A percentile compares a stretch with the other conserved stretches of the same genome.
phyloP scores from a whole-genome alignment of 2,888 invertebrate species.

The Platypus cylindrus region DNA sequence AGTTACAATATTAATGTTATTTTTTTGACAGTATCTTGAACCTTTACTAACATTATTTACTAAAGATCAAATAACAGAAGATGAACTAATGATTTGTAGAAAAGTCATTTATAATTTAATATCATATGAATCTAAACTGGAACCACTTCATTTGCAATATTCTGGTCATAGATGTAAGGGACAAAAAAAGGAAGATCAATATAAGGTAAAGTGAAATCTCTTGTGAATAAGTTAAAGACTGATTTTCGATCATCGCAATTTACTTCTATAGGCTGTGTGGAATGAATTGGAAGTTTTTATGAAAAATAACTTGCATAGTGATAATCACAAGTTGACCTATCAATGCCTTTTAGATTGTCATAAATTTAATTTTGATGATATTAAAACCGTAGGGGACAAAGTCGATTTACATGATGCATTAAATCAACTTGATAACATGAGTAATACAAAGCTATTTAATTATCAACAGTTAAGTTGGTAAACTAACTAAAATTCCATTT shows the following conservation, averaged over 20 bases:
- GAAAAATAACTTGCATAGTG: slow-evolving; percentile 62
- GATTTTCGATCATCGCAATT: background rate
- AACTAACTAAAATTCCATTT: slow-evolving; percentile 1
- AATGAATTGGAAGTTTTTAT: slow-evolving; percentile 75
- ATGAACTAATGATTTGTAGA: slow-evolving; percentile 76
- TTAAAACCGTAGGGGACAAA: slow-evolving; percentile 42
- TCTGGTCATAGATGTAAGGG: slow-evolving; percentile 50
- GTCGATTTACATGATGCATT: slow-evolving; percentile 49
- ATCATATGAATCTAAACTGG: slow-evolving; percentile 70
- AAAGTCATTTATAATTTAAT: slow-evolving; percentile 72
- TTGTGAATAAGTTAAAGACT: background rate
- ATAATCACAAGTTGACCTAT: slow-evolving; percentile 64
- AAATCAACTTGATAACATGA: slow-evolving; percentile 41
- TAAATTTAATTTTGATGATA: slow-evolving; percentile 45
- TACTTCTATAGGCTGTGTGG: slow-evolving; percentile 55
- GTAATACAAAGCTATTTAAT: too few species aligned
- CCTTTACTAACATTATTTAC: slow-evolving; percentile 67
- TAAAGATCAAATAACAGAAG: slow-evolving; percentile 72
- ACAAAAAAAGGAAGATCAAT: slow-evolving; percentile 73
- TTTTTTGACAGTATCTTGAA: slow-evolving; percentile 55
- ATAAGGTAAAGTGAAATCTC: slow-evolving; percentile 40
- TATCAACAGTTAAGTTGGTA: too few species aligned
- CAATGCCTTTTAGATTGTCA: slow-evolving; percentile 70
- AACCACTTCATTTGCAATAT: slow-evolving; percentile 60
- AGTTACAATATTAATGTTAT: too few species aligned